Base-by-base conservation (phyloP, 2,888 invertebrate genomes). In the Tineola bisselliella region DNA sequence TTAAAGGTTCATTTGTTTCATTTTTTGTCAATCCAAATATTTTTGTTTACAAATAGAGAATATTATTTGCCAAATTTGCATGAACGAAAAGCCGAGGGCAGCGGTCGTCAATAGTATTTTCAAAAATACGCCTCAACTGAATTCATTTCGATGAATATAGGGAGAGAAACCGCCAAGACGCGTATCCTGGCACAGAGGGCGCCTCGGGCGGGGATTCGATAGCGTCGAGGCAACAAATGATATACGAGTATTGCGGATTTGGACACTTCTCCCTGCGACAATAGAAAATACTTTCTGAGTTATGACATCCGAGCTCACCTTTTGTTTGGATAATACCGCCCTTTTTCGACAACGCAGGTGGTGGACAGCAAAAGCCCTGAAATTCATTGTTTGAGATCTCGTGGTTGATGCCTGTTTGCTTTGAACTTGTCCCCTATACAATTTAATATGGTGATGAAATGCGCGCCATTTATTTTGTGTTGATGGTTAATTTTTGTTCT, bases 301-400 rank as follows among this genome's bases (percentile, higher is more conserved):
- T 80, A 79, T 79, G 79, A 79, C 83, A 79, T 78, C 75, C 78
- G 74, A 72, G 79, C 75, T 72, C 73, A 73, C 71, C 79, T 79
- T 81, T 84, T 83, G 83, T 81, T 58, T 33, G 31, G 33, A 5
- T 58, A 58, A 58, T 19, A 18, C 18, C 25, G 25, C 31, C 58
- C 33, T 58, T 58, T 58, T 58, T 58, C 33, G 58, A 33, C 58
- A 33, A 15, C 58, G 58, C 58, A 58, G 58, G 58, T 58, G 58
- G 58, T 58, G 17, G 58, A 25, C 19, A 58, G n/a, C 19, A 11
- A 58, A 15, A 15, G 58, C 33, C 15, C 33, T 30, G 30, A 56
- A 56, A 56, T 56, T 58, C 58, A 58, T 58, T 58, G 58, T 58
- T 58, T 58, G 33, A 58, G 17, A 33, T 58, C 58, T 33, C 33